Evolutionary conservation across 2,113 vertebrate genomes (phyloP), one percentile per base, ranked within the genome.

Genomic region (Boulengeromyrus knoepffleri): DNA sequence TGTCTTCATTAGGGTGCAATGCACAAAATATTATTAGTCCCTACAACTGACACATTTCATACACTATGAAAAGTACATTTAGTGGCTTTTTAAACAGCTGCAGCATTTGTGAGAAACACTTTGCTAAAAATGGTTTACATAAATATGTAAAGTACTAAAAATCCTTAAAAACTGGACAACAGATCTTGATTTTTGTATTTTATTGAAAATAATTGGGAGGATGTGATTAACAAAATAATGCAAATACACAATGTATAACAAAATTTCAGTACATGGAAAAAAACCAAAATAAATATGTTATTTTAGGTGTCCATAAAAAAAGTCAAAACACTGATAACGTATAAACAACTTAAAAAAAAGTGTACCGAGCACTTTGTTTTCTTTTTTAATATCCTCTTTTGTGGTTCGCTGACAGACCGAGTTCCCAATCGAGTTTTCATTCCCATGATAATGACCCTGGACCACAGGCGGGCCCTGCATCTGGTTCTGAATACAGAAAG

Each of bases 231-330:
- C 91, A 92, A 92, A 92, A 80, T 90, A 90, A 92, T 90, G 89
- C 91, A 92, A 91, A 91, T 87, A 88, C 88, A 77, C 31, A 47
- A 85, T 10, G 45, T 31, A 88, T 70, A 89, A 88, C 70, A 97
- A 97, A 96, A 95, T 97, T 97, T 96, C 95, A 95, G 95, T 91
- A 96, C 97, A 97, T 97, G 95, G 97, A 97, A 97, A 97, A 94
- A 93, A 90, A 92, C 85, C 8, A 93, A 97, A 97, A 96, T 96
- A 97, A 96, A 97, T 97, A 96, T 96, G 85, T 87, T 53, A 87
- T 50, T 87, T 31, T 87, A 56, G 96, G 94, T 94, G 93, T 96
- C 94, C 96, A 96, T 97, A 97, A 95, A 97, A 97, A 97, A 97
- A 94, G 94, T 93, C 95, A 95, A 91, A 95, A 97, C 95, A 96